A percentile compares a stretch with the other conserved stretches of the same genome.
These are phyloP conservation scores for Atta cephalotes DNA, from an alignment of 1,140 invertebrate species.

Conservation along the genomic window DNA sequence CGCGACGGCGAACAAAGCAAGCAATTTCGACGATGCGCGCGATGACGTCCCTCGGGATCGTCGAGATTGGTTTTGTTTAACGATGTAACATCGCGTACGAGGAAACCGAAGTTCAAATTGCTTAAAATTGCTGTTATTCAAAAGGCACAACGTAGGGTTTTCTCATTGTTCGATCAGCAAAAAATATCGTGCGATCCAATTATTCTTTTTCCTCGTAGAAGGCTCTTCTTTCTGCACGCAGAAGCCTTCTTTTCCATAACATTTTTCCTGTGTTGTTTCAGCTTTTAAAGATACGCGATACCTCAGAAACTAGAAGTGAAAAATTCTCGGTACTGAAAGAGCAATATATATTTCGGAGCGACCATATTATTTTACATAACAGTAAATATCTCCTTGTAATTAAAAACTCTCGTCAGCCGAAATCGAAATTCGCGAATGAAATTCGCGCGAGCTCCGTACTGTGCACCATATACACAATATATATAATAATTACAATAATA, in stretches of 20 bases:
- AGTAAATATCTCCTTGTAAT: conserved; percentile 23
- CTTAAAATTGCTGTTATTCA: conserved; percentile 51
- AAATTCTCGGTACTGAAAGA: conserved; percentile 37
- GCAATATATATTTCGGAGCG: conserved; percentile 41
- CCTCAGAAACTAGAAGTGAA: conserved; percentile 4
- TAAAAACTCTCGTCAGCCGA: conserved; percentile 19
- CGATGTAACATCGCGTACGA: background rate
- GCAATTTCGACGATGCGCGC: conserved; percentile 15
- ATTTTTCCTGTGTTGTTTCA: conserved; percentile 9
- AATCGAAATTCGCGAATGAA: conserved; percentile 26
- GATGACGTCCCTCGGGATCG: background rate
- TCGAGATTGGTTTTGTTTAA: background rate
- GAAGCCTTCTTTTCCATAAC: background rate
- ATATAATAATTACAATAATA: conserved; percentile 27
- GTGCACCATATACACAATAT: conserved; percentile 37
- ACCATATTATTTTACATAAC: conserved; percentile 39
- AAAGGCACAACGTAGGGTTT: conserved; percentile 62
- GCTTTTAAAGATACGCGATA: conserved; percentile 25
- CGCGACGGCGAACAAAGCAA: conserved; percentile 20
- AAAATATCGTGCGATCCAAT: conserved; percentile 10
- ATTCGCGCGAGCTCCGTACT: conserved; percentile 30
- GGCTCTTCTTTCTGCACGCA: background rate
- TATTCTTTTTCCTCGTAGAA: background rate
- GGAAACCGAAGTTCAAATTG: conserved; percentile 41
- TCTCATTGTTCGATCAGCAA: conserved; percentile 37